Percentiles rank a stretch among this genome's conserved stretches.
Conservation (phyloP, 2,797 vertebrate genomes). For the Pelochelys cantorii region DNA sequence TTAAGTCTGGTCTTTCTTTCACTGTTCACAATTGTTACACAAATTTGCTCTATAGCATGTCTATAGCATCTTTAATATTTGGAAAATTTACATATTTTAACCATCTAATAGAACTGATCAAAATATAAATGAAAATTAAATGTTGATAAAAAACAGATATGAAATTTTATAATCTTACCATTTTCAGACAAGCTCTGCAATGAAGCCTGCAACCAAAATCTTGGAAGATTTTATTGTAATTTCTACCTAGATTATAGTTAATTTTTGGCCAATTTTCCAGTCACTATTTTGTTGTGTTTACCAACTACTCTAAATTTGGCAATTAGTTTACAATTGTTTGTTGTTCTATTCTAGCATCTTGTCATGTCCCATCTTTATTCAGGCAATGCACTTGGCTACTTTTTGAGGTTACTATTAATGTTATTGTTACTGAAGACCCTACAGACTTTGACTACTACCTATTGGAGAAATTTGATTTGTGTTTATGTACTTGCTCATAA, state of each 20-base stretch:
- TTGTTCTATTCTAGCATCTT: neutral
- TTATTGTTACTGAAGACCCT: constrained; percentile 67
- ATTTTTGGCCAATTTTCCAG: constrained; percentile 39
- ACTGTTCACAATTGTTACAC: constrained; percentile 45
- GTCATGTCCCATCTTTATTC: constrained; percentile 50
- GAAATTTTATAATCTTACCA: neutral
- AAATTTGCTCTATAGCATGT: constrained; percentile 22
- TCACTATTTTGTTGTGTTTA: constrained; percentile 32
- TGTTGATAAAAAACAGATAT: constrained; percentile 8
- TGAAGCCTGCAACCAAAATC: neutral
- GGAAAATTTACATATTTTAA: constrained; percentile 11
- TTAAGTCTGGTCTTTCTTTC: constrained; percentile 29
- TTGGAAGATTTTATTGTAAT: constrained; percentile 26
- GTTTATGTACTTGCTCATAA: constrained; percentile 74
- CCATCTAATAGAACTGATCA: constrained; percentile 3
- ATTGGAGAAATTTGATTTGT: constrained; percentile 70
- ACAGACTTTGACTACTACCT: constrained; percentile 67
- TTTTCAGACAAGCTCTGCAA: constrained; percentile 16
- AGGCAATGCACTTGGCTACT: constrained; percentile 52
- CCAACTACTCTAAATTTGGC: constrained; percentile 44
- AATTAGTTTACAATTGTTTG: constrained; percentile 29
- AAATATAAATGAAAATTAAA: neutral
- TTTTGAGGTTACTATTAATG: constrained; percentile 56
- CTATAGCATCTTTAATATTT: constrained; percentile 8
- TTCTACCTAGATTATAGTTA: constrained; percentile 36